Base-by-base conservation (phyloP, 2,888 invertebrate genomes). In the Calephelis perditalis region DNA sequence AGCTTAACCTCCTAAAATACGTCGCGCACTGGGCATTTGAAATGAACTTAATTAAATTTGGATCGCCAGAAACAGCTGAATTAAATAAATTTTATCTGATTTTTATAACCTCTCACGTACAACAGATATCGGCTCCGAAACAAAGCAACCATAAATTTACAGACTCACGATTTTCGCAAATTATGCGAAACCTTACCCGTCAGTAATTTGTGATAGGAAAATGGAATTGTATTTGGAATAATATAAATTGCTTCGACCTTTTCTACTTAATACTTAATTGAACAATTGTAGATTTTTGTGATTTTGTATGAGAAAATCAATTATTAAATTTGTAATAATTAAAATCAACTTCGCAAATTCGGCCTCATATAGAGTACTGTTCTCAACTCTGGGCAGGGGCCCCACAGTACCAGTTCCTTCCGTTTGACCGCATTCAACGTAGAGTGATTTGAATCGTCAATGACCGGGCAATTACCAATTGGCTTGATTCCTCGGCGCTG, bases 161-260 rank as follows among this genome's bases (percentile, higher is more conserved):
- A 71, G 71, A 73, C 78, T 75, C 77, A 73, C 79, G 82, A 82
- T 84, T 86, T 83, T 82, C 78, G 81, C 81, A 77, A 78, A 79
- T 81, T 83, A 82, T 78, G 81, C 83, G 78, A 84, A 86, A 81
- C 82, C 82, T 80, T 80, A 79, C 76, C 81, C 77, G 76, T 80
- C 80, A 81, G 85, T 86, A 86, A 88, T 86, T 86, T 84, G 84
- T 81, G 80, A 86, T 85, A 83, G 82, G 82, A 83, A 86, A 86
- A 87, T 84, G 82, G 82, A 82, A 86, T 86, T 87, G 85, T 84
- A 84, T 87, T 84, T 81, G 82, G 84, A 86, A 86, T 86, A 86
- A 87, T 84, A 85, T 85, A 86, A 86, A 80, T 81, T 66, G 63
- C 66, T 60, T 65, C 79, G 81, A 86, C 85, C 85, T 82, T 84